A percentile compares a stretch with the other conserved stretches of the same genome.
Conservation (phyloP, 2,797 vertebrate species). For the Lacerta bilineata region DNA sequence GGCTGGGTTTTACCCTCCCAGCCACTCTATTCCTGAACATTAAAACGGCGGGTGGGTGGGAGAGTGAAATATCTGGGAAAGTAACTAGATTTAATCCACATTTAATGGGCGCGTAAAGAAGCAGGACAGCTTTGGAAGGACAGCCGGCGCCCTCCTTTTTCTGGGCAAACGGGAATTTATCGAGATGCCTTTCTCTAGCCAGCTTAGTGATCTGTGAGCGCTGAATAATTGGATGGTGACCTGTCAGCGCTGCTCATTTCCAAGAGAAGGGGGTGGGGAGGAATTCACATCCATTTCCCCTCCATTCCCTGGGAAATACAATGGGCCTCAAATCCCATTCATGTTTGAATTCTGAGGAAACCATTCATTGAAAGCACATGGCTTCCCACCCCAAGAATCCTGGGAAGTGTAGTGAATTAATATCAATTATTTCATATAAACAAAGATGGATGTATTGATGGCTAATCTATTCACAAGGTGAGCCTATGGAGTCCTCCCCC, state of each 20-base stretch:
- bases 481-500: too few species aligned
- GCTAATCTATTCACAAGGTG: too few species aligned
- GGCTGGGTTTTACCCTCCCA: constrained; percentile 66
- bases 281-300: constrained; percentile 22
- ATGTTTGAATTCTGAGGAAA: constrained; percentile 58
- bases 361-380: too few species aligned
- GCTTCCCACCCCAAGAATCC: too few species aligned
- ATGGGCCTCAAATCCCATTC: constrained; percentile 67
- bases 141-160: constrained; percentile 12
- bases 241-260: constrained; percentile 49
- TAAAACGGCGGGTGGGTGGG: constrained; percentile 48
- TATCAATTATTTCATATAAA: too few species aligned
- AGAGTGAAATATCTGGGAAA: constrained; percentile 58
- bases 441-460: too few species aligned
- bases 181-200: constrained; percentile 59
- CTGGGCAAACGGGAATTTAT: constrained; percentile 67
- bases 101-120: constrained; percentile 61
- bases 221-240: constrained; percentile 74
- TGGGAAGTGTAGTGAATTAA: too few species aligned
- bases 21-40: constrained; percentile 53
- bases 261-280: constrained; percentile 12
- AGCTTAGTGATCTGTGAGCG: constrained; percentile 68
- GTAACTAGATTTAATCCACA: constrained; percentile 57
- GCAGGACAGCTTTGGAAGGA: constrained; percentile 28
- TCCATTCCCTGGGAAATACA: constrained; percentile 62